Evolutionary conservation across 2,888 invertebrate species (phyloP).

Genomic region (Philereme transversata): DNA sequence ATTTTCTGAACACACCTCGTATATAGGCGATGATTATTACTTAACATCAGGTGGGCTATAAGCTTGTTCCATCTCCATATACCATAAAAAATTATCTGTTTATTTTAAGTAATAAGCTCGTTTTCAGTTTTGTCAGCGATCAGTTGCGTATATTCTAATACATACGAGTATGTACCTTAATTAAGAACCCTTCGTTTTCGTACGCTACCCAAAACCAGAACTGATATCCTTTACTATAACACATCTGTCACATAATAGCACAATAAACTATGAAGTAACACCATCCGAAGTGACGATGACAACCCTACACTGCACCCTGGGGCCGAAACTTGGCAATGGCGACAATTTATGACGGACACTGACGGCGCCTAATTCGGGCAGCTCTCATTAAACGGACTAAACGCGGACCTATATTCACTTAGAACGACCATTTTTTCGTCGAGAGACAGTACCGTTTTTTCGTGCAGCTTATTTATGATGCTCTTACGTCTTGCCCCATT

Average conservation of each 20-base stretch:
- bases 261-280: conserved; percentile 2
- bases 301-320: conserved; percentile 35
- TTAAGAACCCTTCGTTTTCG: no score
- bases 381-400: conserved; percentile 77
- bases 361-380: conserved; percentile 72
- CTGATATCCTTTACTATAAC: neutral
- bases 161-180: no score
- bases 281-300: conserved; percentile 16
- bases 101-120: no score
- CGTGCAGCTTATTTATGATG: conserved; percentile 47
- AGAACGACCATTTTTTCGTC: conserved; percentile 60
- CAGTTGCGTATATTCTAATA: no score
- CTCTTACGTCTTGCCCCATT: conserved; percentile 38
- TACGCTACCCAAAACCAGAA: neutral
- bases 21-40: no score
- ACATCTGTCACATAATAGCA: conserved; percentile 7
- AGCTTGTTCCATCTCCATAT: no score
- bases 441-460: conserved; percentile 37
- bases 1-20: no score
- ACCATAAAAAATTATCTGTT: no score
- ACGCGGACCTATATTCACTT: conserved; percentile 73
- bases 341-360: conserved; percentile 79
- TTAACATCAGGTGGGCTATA: no score
- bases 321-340: conserved; percentile 53
- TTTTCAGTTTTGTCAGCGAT: no score